Conservation (phyloP, 2,888 invertebrate species). For the Callosobruchus maculatus region DNA sequence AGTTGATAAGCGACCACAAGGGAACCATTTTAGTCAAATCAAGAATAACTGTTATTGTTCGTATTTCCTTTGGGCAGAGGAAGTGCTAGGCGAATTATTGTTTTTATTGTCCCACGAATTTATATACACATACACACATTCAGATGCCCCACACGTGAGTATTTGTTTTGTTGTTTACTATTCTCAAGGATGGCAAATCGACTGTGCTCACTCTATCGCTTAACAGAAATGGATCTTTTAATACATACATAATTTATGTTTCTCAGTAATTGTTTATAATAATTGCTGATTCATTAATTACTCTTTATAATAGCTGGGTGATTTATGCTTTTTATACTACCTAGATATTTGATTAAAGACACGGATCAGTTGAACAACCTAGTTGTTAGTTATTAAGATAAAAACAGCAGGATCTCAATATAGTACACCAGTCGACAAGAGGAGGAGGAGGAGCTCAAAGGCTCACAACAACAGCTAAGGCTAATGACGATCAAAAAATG, state of each 20-base stretch:
- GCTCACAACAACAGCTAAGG: too few relatives aligned
- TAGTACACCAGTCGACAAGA: too few relatives aligned
- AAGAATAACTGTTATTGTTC: not conserved
- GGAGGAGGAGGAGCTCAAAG: too few relatives aligned
- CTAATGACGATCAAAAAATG: too few relatives aligned
- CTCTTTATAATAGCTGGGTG: not conserved
- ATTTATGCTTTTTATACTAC: not conserved
- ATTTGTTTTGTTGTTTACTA: not conserved
- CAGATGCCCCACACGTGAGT: not conserved
- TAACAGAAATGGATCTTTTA: not conserved
- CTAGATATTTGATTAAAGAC: too few relatives aligned
- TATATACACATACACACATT: not conserved
- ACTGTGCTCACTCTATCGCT: not conserved
- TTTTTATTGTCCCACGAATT: not conserved
- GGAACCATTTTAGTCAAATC: not conserved
- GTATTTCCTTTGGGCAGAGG: not conserved
- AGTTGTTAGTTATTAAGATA: too few relatives aligned
- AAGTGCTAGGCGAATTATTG: not conserved
- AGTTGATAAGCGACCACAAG: not conserved
- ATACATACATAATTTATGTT: not conserved
- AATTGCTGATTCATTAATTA: not conserved
- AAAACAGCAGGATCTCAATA: too few relatives aligned
- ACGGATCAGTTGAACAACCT: too few relatives aligned
- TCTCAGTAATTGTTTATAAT: not conserved
- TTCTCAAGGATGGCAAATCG: not conserved